These are phyloP conservation scores for Galemys pyrenaicus DNA, from an alignment of 2,113 vertebrate species.

Conservation along the genomic window DNA sequence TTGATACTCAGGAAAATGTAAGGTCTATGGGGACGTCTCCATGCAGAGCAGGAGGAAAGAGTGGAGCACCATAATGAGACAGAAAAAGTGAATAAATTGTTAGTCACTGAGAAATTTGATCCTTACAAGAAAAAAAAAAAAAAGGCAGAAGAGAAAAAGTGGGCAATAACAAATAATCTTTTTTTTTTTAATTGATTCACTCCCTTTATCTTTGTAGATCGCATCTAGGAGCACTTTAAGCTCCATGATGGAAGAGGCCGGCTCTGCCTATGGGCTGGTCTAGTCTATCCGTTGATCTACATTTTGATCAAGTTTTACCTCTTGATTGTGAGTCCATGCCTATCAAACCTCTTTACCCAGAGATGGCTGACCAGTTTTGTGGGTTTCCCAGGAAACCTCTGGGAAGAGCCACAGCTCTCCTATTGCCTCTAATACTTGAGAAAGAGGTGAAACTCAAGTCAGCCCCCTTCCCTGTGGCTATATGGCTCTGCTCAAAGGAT, in stretches of 20 bases:
- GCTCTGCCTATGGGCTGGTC: neutral
- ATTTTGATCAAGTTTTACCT: conserved; percentile 31
- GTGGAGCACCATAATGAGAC: conserved; percentile 25
- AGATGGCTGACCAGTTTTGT: neutral
- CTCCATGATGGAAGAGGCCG: neutral
- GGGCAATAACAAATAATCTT: neutral
- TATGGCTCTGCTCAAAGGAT: conserved; percentile 16
- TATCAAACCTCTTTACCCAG: neutral
- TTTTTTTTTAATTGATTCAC: neutral
- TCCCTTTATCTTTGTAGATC: neutral
- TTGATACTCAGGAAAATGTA: conserved; percentile 49
- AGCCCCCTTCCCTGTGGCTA: neutral
- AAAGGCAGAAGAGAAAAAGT: conserved; percentile 19
- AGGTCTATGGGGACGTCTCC: conserved; percentile 9
- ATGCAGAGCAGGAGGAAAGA: neutral
- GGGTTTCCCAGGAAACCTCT: neutral
- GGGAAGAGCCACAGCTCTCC: neutral
- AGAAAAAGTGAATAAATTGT: conserved; percentile 62
- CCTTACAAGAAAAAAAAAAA: neutral
- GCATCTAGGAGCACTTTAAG: neutral
- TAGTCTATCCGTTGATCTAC: neutral
- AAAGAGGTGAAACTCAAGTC: neutral
- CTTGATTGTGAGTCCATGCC: neutral
- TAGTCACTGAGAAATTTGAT: conserved; percentile 8
- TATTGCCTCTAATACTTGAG: neutral